A percentile compares a stretch with the other conserved stretches of the same genome.
phyloP scores from a whole-genome alignment of 2,113 vertebrate genomes.

The Semnornis frantzii region DNA sequence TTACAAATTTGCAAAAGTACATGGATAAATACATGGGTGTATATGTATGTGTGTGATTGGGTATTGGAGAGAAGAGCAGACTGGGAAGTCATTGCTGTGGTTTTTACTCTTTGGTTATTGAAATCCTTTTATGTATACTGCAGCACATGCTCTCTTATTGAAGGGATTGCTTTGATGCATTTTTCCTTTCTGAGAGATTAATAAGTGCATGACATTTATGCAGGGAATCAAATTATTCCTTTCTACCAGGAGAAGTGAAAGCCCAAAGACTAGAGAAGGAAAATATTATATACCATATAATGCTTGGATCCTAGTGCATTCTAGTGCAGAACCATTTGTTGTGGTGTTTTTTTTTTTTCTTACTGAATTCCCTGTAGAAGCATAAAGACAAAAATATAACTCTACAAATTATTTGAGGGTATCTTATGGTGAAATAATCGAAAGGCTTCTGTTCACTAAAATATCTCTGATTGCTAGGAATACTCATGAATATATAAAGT shows the following conservation, averaged over 20 bases:
- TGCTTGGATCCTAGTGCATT: neutral
- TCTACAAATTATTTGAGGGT: neutral
- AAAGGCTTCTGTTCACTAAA: neutral
- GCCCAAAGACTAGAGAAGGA: neutral
- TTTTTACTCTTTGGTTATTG: neutral
- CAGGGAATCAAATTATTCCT: neutral
- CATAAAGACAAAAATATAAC: neutral
- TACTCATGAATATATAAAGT: neutral
- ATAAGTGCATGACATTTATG: neutral
- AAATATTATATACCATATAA: neutral
- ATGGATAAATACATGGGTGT: neutral
- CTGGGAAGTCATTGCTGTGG: neutral
- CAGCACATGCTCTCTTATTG: neutral
- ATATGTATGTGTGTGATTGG: rapidly evolving
- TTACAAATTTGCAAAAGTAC: neutral
- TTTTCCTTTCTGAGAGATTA: neutral
- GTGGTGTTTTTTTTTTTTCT: no score
- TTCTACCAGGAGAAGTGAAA: neutral
- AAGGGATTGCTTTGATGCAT: neutral
- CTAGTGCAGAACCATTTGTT: no score
- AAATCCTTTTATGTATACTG: neutral
- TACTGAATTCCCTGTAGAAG: neutral
- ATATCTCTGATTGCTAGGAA: neutral
- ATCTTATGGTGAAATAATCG: neutral
- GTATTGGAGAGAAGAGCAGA: neutral